Base-by-base conservation (phyloP, 2,113 vertebrate genomes). In the Corvus cornix region DNA sequence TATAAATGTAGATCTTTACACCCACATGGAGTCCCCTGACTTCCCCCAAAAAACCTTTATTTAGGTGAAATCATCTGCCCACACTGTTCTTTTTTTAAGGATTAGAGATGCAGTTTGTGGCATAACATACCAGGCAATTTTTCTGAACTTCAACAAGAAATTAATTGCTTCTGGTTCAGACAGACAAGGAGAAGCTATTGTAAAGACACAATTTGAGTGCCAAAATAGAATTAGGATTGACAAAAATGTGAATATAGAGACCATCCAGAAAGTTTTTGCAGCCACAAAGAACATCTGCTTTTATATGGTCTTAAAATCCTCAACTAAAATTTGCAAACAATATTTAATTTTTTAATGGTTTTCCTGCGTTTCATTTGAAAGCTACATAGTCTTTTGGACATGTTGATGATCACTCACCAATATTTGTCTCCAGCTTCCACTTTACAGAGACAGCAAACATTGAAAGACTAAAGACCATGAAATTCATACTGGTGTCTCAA, bases 41-140 rank as follows among this genome's bases (percentile, higher is more conserved):
- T 95, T 94, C 55, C 72, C 76, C 44, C 67, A 67, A 80, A 92
- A 66, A 24, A 1, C 14, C 73, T 91, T 62, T 91, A 62, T 94
- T 93, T 94, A 95, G 75, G 93, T 93, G 76, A 92, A 96, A 90
- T 87, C 60, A 77, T 90, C 92, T 77, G 59, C 93, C 93, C 72
- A 94, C 93, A 55, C 52, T 63, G 63, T 85, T 93, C 90, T 74
- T 86, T 93, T 93, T 93, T 88, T 55, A 83, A 90, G 84, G 79
- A 94, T 56, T 66, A 84, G 37, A 90, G 43, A 89, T 67, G 35
- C 35, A 63, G 79, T 88, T 95, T 95, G 87, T 95, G 59, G 84
- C 55, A 77, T 69, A 85, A 87, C 82, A 94, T 23, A 83, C 11
- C 17, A 59, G 33, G 53, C 55, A 81, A 73, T 80, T 91, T 76